Evolutionary conservation across 2,113 vertebrate genomes (phyloP), one percentile per base, ranked within the genome.

Genomic region (Strix uralensis): DNA sequence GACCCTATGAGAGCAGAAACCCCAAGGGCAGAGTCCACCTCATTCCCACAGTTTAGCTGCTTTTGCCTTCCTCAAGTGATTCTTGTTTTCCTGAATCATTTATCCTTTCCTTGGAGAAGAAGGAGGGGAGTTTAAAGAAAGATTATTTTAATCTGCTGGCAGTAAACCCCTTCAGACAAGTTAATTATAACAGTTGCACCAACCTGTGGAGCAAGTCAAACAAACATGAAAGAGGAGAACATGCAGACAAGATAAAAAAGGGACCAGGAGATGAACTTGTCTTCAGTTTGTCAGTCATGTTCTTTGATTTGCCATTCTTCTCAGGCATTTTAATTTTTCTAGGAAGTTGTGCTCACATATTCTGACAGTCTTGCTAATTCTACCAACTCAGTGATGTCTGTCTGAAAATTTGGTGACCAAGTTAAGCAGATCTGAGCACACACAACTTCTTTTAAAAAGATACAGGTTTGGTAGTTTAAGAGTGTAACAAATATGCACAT

Each of bases 191-290:
- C 32, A 46, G 75, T 92, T 80, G 40, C 66, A 82, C 26, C 87
- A 92, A 86, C 70, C 82, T 77, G 55, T 82, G 67, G 90, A 93
- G 32, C 27, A 86, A 88, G 72, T 42, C 32, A 95, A 94, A 92
- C 49, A 91, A 92, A 83, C 46, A 67, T 58, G 82, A 94, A 94
- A 82, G 75, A 81, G 83, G 86, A 74, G 61, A 92, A 86, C 85
- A 52, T 17, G 34, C n/a, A 74, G 22, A 32, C 2, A 7, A 92
- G 67, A 81, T 55, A 36, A 83, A 95, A 94, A 86, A 63, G 55
- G 14, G 59, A 90, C 38, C 63, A 73, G 63, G 59, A 86, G 23
- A 86, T 92, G 36, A 83, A 47, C 55, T 94, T 32, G 8, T 73
- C 67, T 88, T 86, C 63, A 66, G 51, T 80, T 90, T 70, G 42